Percentiles rank a stretch among this genome's conserved stretches.
These are phyloP conservation scores for Callospermophilus lateralis DNA, from an alignment of 2,113 vertebrate genomes.

Conservation along the genomic window DNA sequence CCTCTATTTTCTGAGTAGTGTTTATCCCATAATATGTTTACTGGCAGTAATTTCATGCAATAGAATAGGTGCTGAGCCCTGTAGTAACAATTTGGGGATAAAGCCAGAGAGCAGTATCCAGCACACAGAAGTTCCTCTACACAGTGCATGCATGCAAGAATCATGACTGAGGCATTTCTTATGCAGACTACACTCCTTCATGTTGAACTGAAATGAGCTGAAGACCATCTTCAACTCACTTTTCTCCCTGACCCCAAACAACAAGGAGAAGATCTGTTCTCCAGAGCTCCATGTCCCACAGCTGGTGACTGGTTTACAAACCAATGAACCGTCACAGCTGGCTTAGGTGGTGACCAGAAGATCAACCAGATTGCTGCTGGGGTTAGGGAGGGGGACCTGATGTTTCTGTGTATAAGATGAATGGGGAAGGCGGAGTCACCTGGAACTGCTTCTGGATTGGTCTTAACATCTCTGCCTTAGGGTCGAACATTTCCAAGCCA, in stretches of 20 bases:
- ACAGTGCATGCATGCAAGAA: accelerated
- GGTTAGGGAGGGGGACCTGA: too few species aligned
- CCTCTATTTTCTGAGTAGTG: neutral
- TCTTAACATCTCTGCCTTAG: neutral
- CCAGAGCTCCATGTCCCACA: neutral
- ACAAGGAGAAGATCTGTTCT: neutral
- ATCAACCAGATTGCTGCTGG: neutral
- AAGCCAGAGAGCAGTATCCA: neutral
- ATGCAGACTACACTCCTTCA: neutral
- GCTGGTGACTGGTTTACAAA: neutral
- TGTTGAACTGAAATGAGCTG: neutral
- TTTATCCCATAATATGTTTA: too few species aligned
- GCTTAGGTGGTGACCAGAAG: neutral
- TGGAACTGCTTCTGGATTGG: too few species aligned
- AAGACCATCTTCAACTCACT: neutral
- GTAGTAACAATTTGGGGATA: neutral
- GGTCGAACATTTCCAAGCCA: neutral
- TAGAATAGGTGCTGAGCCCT: neutral
- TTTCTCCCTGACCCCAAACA: neutral
- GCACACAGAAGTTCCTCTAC: neutral
- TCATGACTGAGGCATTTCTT: neutral
- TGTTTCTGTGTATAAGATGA: neutral
- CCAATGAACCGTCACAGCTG: too few species aligned
- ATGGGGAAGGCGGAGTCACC: neutral
- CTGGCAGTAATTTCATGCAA: neutral